Base-by-base conservation (phyloP, 1,140 invertebrate species). In the Bombyx mori region DNA sequence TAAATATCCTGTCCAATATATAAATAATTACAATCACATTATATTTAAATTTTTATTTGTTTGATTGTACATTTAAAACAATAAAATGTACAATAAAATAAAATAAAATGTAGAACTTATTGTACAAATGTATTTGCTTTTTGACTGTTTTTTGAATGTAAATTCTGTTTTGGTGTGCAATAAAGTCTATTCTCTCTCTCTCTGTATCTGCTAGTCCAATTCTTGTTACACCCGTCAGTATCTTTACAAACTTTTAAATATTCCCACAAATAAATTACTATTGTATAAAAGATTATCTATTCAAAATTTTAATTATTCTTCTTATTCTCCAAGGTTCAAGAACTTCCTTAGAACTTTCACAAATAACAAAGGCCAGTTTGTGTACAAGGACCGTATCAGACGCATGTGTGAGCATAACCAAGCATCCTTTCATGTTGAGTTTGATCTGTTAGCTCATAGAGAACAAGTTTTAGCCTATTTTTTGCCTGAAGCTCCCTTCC, bases 391-490 rank as follows among this genome's bases (percentile, higher is more conserved):
- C 66, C 93, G 97, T 62, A 98, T 99, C 62, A 90, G 96, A 9
- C 91, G 94, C 26, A 99, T 99, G 97, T 98, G 97, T 75, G 97
- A 99, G 86, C 94, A 94, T 86, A 96, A 96, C 88, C 89, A 93
- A 82, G 92, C 95, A 5, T 98, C 96, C 66, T 95, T 99, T 79
- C 93, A 96, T 53, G 95, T 99, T 0, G 96, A 98, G 75, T 99
- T 98, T 86, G 93, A 96, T 56, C 91, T 94, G 67, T 88, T 99
- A 56, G 97, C 97, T 0, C 90, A 93, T 44, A 93, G 96, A 69
- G 96, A 98, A 78, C 95, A 98, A 79, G 94, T 97, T 1, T 88
- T 99, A 44, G 98, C 97, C 0, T 99, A 96, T 83, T 99, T 99
- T 76, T 77, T 99, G 47, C 98, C 98, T 5, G 98, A 99, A 88